These are phyloP conservation scores for Scyliorhinus canicula DNA, from an alignment of 2,797 vertebrate genomes.

Conservation along the genomic window DNA sequence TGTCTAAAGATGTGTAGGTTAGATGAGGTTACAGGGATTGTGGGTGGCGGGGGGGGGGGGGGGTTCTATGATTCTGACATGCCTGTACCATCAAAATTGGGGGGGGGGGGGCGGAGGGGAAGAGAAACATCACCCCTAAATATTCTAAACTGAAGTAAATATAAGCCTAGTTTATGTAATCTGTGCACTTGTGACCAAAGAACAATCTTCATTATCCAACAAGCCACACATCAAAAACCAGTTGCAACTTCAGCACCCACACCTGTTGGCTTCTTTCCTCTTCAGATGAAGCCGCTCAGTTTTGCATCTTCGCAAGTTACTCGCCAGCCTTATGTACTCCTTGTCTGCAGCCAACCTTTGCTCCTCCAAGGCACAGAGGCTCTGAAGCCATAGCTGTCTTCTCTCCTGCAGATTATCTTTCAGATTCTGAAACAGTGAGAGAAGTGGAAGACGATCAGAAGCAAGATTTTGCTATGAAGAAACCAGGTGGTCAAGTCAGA, in stretches of 20 bases:
- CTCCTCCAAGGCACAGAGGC: conserved; percentile 67
- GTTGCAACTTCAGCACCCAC: conserved; percentile 40
- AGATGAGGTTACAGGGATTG: no score
- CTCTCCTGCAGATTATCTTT: conserved; percentile 60
- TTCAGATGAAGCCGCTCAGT: conserved; percentile 69
- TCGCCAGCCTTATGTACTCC: conserved; percentile 69
- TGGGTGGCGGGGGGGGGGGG: no score
- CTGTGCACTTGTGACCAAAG: no score
- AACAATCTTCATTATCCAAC: background rate
- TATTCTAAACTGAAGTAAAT: background rate
- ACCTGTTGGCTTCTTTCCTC: conserved; percentile 72
- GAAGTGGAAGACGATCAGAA: background rate
- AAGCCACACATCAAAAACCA: background rate
- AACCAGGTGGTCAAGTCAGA: background rate
- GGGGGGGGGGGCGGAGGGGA: no score
- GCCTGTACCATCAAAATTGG: background rate
- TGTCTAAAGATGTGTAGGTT: no score
- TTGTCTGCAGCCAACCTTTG: conserved; percentile 71
- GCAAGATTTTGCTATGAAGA: background rate
- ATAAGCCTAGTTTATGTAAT: background rate
- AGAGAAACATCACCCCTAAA: background rate
- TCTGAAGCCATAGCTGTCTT: conserved; percentile 60
- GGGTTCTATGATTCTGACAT: no score
- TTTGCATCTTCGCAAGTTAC: conserved; percentile 70
- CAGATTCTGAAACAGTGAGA: conserved; percentile 46